A percentile compares a stretch with the other conserved stretches of the same genome.
Conservation (phyloP, 2,888 invertebrate species). For the Monoplex corrugatus region DNA sequence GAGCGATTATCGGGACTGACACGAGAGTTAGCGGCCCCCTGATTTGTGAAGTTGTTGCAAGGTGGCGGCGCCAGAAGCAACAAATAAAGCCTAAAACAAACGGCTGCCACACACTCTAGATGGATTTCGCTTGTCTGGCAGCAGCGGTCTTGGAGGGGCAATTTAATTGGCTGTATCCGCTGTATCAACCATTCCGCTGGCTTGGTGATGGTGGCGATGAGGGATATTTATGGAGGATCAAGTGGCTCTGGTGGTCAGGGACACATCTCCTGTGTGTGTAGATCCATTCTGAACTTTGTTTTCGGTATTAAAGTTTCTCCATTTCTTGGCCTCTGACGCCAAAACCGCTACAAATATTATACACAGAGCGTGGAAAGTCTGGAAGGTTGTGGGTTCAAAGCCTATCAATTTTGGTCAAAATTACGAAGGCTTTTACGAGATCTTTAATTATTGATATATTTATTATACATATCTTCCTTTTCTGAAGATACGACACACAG, state of each 20-base stretch:
- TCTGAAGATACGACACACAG: no score
- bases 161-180: slow-evolving; percentile 31
- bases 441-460: no score
- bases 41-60: slow-evolving; percentile 30
- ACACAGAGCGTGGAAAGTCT: no score
- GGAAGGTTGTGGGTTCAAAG: no score
- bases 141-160: neutral
- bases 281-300: no score
- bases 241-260: neutral
- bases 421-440: no score
- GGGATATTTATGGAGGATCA: slow-evolving; percentile 32
- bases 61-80: slow-evolving; percentile 28
- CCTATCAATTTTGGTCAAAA: no score
- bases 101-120: slow-evolving; percentile 37
- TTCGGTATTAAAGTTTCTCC: neutral
- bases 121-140: slow-evolving; percentile 34
- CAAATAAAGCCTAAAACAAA: slow-evolving; percentile 32
- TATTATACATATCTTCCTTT: no score
- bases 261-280: neutral
- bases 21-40: slow-evolving; percentile 16
- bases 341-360: no score
- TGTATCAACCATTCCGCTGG: neutral
- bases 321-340: neutral
- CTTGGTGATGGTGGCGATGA: neutral
- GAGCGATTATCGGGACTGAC: slow-evolving; percentile 38